Percentiles rank a stretch among this genome's conserved stretches.
Evolutionary conservation across 1,140 invertebrate genomes (phyloP).

Genomic region (Calephelis virginiensis): DNA sequence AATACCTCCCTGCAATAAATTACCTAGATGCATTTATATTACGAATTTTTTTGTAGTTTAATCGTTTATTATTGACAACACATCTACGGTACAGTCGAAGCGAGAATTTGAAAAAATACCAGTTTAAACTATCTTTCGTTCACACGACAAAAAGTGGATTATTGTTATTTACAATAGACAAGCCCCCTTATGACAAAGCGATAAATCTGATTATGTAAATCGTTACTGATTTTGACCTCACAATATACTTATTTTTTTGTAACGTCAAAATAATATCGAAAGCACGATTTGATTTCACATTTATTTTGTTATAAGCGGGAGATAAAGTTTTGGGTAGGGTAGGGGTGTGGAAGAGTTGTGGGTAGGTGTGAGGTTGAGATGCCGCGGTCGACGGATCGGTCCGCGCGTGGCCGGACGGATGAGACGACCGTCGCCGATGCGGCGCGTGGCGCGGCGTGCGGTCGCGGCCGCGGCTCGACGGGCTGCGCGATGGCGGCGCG

Average conservation of each 20-base stretch:
- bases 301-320: slow-evolving; percentile 20
- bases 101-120: slow-evolving; percentile 78
- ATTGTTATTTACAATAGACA: slow-evolving; percentile 76
- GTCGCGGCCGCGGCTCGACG: slow-evolving; percentile 33
- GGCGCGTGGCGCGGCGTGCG: slow-evolving; percentile 45
- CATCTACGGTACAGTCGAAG: slow-evolving; percentile 77
- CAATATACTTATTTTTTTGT: too few species aligned
- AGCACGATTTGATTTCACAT: too few species aligned
- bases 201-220: too few species aligned
- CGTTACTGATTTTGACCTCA: too few species aligned
- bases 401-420: slow-evolving; percentile 56
- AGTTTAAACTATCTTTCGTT: slow-evolving; percentile 76
- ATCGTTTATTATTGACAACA: slow-evolving; percentile 75
- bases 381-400: slow-evolving; percentile 58
- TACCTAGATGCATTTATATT: slow-evolving; percentile 70
- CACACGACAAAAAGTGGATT: slow-evolving; percentile 75
- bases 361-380: slow-evolving; percentile 46
- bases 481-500: slow-evolving; percentile 28
- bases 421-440: slow-evolving; percentile 48
- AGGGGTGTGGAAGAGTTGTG: slow-evolving; percentile 34
- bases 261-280: too few species aligned
- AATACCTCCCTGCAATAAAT: slow-evolving; percentile 73
- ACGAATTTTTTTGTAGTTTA: slow-evolving; percentile 73
- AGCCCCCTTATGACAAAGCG: neutral
- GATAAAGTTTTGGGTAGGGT: slow-evolving; percentile 27